These are phyloP conservation scores for Papilio glaucus DNA, from an alignment of 1,140 invertebrate genomes.

Conservation along the genomic window DNA sequence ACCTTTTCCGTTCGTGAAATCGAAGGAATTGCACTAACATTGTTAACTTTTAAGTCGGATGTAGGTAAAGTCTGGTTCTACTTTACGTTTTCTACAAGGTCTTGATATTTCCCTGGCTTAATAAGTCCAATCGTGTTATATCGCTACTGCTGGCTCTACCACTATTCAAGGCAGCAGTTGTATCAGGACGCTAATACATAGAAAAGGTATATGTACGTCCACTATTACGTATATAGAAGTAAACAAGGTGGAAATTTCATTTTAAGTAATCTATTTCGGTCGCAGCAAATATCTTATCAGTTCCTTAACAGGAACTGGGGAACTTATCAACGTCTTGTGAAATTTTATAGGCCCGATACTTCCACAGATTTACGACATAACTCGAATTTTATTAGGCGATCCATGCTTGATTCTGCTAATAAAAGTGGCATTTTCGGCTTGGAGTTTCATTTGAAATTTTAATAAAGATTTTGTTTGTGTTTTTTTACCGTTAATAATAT, in stretches of 20 bases:
- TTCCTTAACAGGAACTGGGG: not conserved
- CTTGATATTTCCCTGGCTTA: too few species aligned
- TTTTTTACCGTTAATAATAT: not conserved
- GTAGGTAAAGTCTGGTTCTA: too few species aligned
- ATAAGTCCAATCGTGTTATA: too few species aligned
- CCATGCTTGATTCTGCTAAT: slow-evolving; percentile 14
- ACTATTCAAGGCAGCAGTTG: too few species aligned
- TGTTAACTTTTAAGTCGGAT: too few species aligned
- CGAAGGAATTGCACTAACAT: too few species aligned
- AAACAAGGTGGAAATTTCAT: not conserved
- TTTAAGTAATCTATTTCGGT: not conserved
- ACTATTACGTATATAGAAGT: too few species aligned
- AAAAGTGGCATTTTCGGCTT: not conserved
- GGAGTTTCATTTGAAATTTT: slow-evolving; percentile 3
- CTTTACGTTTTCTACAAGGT: too few species aligned
- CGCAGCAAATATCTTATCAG: not conserved
- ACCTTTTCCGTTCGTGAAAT: too few species aligned
- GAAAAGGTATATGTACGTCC: too few species aligned
- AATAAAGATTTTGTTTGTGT: not conserved
- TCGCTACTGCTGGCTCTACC: too few species aligned
- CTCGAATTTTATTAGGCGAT: slow-evolving; percentile 12
- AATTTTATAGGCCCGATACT: slow-evolving; percentile 23
- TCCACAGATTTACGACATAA: not conserved
- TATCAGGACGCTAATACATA: too few species aligned
- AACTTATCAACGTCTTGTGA: slow-evolving; percentile 9